Evolutionary conservation across 1,140 invertebrate genomes (phyloP).

Genomic region (Calycopis cecrops): DNA sequence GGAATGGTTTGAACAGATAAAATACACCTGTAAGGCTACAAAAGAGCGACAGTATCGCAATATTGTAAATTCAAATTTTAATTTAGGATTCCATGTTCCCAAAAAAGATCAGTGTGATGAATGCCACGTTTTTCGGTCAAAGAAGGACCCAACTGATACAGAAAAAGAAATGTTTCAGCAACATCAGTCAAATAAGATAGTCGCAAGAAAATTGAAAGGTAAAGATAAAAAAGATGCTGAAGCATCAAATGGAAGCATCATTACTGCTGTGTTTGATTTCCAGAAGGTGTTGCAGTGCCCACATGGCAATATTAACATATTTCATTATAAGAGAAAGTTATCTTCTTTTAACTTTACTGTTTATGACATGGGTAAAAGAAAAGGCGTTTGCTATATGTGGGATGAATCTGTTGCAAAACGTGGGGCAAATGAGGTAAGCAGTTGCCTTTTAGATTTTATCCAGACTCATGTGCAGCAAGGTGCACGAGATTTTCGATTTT

Average conservation of each 20-base stretch:
- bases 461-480: background rate
- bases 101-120: slow-evolving; percentile 13
- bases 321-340: no score
- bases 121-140: background rate
- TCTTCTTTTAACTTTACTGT: background rate
- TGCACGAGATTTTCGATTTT: background rate
- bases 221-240: slow-evolving; percentile 23
- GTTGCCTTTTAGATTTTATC: background rate
- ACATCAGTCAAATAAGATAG: slow-evolving; percentile 18
- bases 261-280: no score
- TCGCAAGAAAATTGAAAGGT: slow-evolving; percentile 16
- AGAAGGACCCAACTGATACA: background rate
- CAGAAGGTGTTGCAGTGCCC: no score
- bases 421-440: background rate
- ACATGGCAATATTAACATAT: no score
- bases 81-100: background rate
- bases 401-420: background rate
- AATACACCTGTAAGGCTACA: slow-evolving; percentile 1
- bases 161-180: slow-evolving; percentile 6
- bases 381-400: background rate
- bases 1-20: slow-evolving; percentile 1
- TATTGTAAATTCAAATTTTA: slow-evolving; percentile 8
- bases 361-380: background rate
- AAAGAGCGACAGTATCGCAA: slow-evolving; percentile 1
- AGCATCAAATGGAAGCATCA: slow-evolving; percentile 21